Evolutionary conservation across 2,113 vertebrate species (phyloP).

Genomic region (Indicator maculatus): DNA sequence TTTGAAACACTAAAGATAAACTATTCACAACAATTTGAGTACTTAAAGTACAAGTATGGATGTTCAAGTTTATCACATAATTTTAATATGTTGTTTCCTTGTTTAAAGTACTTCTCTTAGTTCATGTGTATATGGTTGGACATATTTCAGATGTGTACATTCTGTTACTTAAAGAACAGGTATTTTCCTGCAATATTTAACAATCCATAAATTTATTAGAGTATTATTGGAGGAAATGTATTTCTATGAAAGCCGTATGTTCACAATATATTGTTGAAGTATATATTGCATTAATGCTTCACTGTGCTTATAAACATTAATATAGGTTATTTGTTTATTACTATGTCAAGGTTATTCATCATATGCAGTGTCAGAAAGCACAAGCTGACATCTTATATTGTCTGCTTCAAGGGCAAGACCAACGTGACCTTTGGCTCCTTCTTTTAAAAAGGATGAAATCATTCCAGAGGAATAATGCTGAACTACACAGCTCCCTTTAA

Average conservation of each 20-base stretch:
- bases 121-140: background rate
- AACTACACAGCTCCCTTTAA: slow-evolving; percentile 34
- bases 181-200: slow-evolving; percentile 1
- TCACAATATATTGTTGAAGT: background rate
- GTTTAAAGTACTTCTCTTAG: background rate
- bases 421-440: slow-evolving; percentile 71
- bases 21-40: background rate
- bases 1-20: background rate
- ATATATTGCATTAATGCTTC: slow-evolving; percentile 16
- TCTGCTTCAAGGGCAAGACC: slow-evolving; percentile 73
- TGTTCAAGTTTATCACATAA: rapidly evolving
- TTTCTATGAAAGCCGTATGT: slow-evolving; percentile 17
- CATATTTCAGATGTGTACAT: background rate
- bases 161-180: background rate
- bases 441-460: slow-evolving; percentile 69
- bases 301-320: slow-evolving; percentile 1
- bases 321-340: slow-evolving; percentile 68
- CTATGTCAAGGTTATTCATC: slow-evolving; percentile 67
- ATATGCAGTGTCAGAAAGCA: slow-evolving; percentile 72
- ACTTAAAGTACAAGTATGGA: background rate
- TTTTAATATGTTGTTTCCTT: background rate
- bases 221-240: background rate
- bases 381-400: slow-evolving; percentile 72
- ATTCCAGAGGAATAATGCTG: slow-evolving; percentile 49
- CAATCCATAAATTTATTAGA: background rate